phyloP scores from a whole-genome alignment of 2,113 vertebrate species.

The Pristiophorus japonicus region DNA sequence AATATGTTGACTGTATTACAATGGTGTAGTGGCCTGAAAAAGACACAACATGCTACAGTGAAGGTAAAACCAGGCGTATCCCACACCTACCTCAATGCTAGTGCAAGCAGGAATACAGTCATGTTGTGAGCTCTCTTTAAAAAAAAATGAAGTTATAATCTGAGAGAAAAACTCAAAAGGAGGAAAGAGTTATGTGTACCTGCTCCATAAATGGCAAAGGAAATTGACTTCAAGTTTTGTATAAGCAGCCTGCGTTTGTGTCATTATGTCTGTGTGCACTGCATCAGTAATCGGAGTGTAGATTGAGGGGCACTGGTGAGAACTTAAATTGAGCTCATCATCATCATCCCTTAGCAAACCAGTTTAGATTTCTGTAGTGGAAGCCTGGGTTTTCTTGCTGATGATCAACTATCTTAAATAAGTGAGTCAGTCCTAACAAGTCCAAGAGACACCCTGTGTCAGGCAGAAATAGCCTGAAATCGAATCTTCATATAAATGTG shows the following conservation, averaged over 20 bases:
- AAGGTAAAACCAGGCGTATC: conserved; percentile 14
- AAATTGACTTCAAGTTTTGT: not conserved
- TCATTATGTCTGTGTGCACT: not conserved
- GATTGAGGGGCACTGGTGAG: not conserved
- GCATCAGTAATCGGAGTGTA: not conserved
- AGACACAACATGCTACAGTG: not conserved
- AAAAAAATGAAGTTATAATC: not conserved
- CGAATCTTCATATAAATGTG: not conserved
- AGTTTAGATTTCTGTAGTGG: not conserved
- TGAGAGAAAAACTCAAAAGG: not conserved
- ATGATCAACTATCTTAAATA: not conserved
- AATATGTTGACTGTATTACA: not conserved
- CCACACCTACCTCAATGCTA: not conserved
- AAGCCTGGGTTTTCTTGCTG: not conserved
- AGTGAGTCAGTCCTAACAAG: not conserved
- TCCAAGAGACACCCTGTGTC: not conserved
- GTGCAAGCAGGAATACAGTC: conserved; percentile 23
- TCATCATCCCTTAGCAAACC: not conserved
- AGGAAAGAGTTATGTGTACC: not conserved
- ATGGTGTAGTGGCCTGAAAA: conserved; percentile 11
- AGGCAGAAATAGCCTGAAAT: not conserved
- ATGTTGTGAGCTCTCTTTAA: not conserved
- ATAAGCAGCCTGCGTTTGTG: not conserved
- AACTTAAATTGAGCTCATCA: not conserved
- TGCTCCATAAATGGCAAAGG: not conserved